These are phyloP conservation scores for Melinaea marsaeus DNA, from an alignment of 2,888 invertebrate species.

Conservation along the genomic window DNA sequence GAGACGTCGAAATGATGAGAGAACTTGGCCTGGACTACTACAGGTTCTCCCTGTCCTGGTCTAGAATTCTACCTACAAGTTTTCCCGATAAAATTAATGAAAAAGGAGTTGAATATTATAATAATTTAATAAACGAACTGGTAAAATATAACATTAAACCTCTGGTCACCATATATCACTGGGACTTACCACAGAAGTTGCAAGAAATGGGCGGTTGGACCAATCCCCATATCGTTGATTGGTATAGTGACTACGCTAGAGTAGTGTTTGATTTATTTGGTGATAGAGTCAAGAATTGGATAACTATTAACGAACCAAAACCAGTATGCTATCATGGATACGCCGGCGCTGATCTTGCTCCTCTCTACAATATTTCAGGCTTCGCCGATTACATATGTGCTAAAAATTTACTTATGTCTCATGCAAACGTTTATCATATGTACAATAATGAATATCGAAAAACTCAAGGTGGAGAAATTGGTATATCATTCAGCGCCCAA, in stretches of 20 bases:
- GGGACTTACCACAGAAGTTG: conserved; percentile 66
- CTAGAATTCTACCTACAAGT: conserved; percentile 78
- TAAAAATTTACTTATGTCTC: conserved; percentile 71
- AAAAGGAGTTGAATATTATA: conserved; percentile 80
- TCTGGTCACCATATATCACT: conserved; percentile 69
- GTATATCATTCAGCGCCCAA: conserved; percentile 73
- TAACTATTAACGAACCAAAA: conserved; percentile 76
- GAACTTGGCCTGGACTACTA: conserved; percentile 65
- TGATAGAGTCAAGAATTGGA: conserved; percentile 71
- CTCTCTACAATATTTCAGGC: conserved; percentile 53
- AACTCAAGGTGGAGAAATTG: conserved; percentile 54
- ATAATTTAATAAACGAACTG: conserved; percentile 76
- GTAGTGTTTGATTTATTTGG: conserved; percentile 57
- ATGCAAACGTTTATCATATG: conserved; percentile 63
- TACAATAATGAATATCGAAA: conserved; percentile 52
- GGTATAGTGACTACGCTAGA: conserved; percentile 64
- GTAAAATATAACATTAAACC: conserved; percentile 78
- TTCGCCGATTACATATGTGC: conserved; percentile 69
- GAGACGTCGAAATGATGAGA: conserved; percentile 64
- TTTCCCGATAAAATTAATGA: conserved; percentile 68
- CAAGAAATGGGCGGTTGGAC: conserved; percentile 73
- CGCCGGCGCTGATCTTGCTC: conserved; percentile 44
- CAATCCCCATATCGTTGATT: conserved; percentile 57
- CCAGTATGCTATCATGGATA: conserved; percentile 59
- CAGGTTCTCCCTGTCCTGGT: conserved; percentile 79